These are phyloP conservation scores for Hydraecia micacea DNA, from an alignment of 2,888 invertebrate species.

Conservation along the genomic window DNA sequence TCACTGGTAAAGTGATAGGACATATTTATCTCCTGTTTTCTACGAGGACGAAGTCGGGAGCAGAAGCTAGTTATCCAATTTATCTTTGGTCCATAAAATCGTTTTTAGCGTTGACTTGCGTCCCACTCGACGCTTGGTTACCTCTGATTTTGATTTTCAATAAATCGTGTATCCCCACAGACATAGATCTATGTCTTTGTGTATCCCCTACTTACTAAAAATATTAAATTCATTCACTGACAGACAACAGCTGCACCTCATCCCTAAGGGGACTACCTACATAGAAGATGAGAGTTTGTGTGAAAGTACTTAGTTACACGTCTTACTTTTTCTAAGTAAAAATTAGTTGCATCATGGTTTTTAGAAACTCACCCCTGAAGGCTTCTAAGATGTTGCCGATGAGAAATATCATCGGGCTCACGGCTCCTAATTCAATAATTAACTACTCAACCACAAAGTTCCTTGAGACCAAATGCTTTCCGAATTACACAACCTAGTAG, in stretches of 20 bases:
- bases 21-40: no score
- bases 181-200: no score
- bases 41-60: no score
- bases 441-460: not conserved
- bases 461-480: not conserved
- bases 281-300: no score
- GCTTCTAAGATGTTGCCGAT: not conserved
- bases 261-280: no score
- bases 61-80: no score
- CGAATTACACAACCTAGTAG: not conserved
- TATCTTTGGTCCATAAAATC: not conserved
- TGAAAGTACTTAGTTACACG: no score
- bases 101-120: not conserved
- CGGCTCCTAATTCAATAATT: not conserved
- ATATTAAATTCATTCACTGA: not conserved
- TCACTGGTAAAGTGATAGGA: no score
- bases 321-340: no score
- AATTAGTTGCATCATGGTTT: not conserved
- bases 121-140: not conserved
- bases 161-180: not conserved
- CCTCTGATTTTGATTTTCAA: not conserved
- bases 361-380: not conserved
- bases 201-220: not conserved
- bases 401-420: not conserved
- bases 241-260: no score